A percentile compares a stretch with the other conserved stretches of the same genome.
Evolutionary conservation across 1,140 invertebrate genomes (phyloP).

Genomic region (Cryptotermes secundus): DNA sequence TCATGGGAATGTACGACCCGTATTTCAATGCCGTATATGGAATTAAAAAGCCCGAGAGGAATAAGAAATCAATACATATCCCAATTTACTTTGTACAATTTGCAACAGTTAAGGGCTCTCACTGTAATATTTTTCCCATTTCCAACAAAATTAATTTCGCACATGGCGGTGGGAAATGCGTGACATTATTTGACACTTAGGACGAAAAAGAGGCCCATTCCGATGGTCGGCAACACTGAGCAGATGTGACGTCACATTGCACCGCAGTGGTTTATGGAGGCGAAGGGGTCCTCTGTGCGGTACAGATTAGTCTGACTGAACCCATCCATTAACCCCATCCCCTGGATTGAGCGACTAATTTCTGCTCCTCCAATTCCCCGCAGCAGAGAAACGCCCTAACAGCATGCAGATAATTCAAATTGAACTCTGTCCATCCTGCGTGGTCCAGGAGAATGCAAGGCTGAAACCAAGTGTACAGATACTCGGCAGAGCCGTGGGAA

Average conservation of each 20-base stretch:
- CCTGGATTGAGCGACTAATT: background rate
- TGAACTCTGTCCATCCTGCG: background rate
- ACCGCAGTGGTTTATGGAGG: background rate
- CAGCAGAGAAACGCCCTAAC: background rate
- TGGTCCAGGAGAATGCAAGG: background rate
- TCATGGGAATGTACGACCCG: no score
- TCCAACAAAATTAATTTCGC: background rate
- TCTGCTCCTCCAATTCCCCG: background rate
- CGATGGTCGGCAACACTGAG: background rate
- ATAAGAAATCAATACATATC: background rate
- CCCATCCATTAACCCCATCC: slow-evolving; percentile 7
- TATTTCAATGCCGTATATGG: no score
- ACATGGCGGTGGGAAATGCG: background rate
- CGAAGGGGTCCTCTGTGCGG: background rate
- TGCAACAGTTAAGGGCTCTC: background rate
- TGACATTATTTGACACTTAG: background rate
- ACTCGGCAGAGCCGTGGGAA: background rate
- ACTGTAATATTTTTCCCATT: background rate
- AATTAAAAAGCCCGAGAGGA: background rate
- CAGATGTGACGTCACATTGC: background rate
- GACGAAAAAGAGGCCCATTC: background rate
- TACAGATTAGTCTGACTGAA: slow-evolving; percentile 16
- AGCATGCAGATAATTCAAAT: background rate
- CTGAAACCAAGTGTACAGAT: background rate
- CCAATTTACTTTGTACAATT: background rate